Percentiles rank a stretch among this genome's conserved stretches.
phyloP scores from a whole-genome alignment of 1,140 invertebrate species.

The Onthophagus taurus region DNA sequence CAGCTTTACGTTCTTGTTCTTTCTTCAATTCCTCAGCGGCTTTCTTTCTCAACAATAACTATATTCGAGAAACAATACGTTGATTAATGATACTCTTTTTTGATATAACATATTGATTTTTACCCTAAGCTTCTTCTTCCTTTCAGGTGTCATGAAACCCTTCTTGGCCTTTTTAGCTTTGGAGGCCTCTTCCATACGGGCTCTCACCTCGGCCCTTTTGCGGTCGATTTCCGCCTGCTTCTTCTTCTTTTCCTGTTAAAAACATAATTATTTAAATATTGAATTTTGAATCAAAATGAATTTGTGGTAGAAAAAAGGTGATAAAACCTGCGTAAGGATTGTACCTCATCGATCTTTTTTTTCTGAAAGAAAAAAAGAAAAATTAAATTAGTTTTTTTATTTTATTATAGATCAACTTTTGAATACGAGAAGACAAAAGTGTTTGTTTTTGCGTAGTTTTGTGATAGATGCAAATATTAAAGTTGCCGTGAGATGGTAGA shows the following conservation, averaged over 20 bases:
- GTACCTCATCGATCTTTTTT: conserved; percentile 50
- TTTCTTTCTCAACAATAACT: conserved; percentile 98
- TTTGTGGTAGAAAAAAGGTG: not conserved
- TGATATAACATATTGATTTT: conserved; percentile 32
- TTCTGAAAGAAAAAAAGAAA: conserved; percentile 38
- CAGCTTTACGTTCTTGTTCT: conserved; percentile 96
- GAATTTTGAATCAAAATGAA: conserved; percentile 1
- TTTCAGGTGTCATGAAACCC: conserved; percentile 97
- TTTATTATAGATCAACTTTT: not conserved
- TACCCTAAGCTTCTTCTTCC: conserved; percentile 96
- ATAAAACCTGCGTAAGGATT: conserved; percentile 5
- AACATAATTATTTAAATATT: conserved; percentile 3
- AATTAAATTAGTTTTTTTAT: not conserved
- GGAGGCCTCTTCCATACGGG: conserved; percentile 90
- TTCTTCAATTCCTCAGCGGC: conserved; percentile 99
- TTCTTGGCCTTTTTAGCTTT: conserved; percentile 94
- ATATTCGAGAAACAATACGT: conserved; percentile 13
- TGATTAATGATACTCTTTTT: not conserved
- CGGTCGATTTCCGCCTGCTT: conserved; percentile 89
- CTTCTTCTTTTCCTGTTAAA: conserved; percentile 78
- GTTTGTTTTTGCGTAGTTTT: not conserved
- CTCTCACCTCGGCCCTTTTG: conserved; percentile 90
- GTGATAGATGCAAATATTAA: not conserved
- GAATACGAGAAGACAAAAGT: not conserved
- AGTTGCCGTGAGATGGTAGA: too few species aligned